Base-by-base conservation (phyloP, 1,140 invertebrate genomes). In the Chelonus insularis region DNA sequence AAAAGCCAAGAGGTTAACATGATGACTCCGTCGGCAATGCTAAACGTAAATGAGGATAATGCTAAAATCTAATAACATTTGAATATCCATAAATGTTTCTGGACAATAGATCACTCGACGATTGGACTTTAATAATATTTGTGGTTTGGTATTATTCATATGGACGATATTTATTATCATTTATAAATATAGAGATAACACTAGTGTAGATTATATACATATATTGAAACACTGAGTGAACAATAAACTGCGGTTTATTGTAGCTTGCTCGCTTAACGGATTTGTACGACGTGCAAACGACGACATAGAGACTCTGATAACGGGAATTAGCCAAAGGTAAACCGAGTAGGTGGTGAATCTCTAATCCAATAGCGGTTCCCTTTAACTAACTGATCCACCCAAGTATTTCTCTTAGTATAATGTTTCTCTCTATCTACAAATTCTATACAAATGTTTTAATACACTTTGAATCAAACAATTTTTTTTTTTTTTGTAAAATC, bases 331-430 rank as follows among this genome's bases (percentile, higher is more conserved):
- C 56, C 61, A 60, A 63, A 64, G 63, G 66, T 67, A 66, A 66
- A 63, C 50, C 54, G 60, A 58, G 56, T 63, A 41, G 34, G 57
- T 47, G 51, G 56, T 69, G 64, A 58, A 58, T 70, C 66, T 68
- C 68, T 77, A 76, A 77, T 77, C 72, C 71, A 75, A 74, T 76
- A 73, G 73, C 62, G 69, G 67, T 68, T 74, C 69, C 71, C 69
- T 72, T 65, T 71, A 70, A 74, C 70, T 71, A 76, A 76, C 70
- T 69, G 9, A 37, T 37, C 18, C 16, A 36, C 32, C 51, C 29
- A 23, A 48, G 21, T 18, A 48, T 25, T 48, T 48, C 45, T 48
- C 20, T 23, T 20, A 43, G 41, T 43, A 43, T 29, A 29, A 29
- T 29, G 25, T 29, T 29, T 29, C 25, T 29, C 3, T 29, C 25